Percentiles rank a stretch among this genome's conserved stretches.
Conservation (phyloP, 2,888 invertebrate species). For the Limnephilus auricula region DNA sequence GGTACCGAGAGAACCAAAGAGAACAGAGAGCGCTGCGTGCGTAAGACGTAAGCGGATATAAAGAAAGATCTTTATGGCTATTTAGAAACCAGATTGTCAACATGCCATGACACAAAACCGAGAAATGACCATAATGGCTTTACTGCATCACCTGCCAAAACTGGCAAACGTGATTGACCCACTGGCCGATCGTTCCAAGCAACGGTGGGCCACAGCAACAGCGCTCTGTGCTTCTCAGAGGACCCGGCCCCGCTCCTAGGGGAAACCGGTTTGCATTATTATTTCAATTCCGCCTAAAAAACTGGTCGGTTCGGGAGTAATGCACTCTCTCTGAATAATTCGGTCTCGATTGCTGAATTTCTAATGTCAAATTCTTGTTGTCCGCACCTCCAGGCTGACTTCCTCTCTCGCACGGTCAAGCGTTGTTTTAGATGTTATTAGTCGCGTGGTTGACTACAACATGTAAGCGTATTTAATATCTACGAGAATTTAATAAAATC, state of each 20-base stretch:
- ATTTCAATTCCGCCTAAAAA: constrained; percentile 38
- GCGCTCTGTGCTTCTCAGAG: not conserved
- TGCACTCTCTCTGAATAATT: constrained; percentile 41
- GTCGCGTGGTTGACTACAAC: not conserved
- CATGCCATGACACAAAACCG: not conserved
- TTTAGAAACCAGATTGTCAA: constrained; percentile 24
- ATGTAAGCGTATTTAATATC: not conserved
- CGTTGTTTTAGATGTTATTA: not conserved
- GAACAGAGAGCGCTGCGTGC: not conserved
- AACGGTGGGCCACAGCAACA: not conserved
- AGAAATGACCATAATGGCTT: not conserved
- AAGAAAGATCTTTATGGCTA: not conserved
- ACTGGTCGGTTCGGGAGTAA: constrained; percentile 49
- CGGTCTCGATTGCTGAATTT: constrained; percentile 47
- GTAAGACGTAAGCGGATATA: not conserved
- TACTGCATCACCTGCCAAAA: constrained; percentile 32
- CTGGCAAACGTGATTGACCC: constrained; percentile 35
- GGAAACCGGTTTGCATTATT: constrained; percentile 48
- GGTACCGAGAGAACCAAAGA: not conserved
- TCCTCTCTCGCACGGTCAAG: not conserved
- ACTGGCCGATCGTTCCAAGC: constrained; percentile 33
- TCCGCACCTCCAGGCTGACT: constrained; percentile 31
- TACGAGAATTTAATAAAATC: not conserved
- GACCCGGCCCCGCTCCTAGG: constrained; percentile 9
- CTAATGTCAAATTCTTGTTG: constrained; percentile 46